Evolutionary conservation across 2,113 vertebrate species (phyloP), one percentile per base, ranked within the genome.

Genomic region (Naja naja): DNA sequence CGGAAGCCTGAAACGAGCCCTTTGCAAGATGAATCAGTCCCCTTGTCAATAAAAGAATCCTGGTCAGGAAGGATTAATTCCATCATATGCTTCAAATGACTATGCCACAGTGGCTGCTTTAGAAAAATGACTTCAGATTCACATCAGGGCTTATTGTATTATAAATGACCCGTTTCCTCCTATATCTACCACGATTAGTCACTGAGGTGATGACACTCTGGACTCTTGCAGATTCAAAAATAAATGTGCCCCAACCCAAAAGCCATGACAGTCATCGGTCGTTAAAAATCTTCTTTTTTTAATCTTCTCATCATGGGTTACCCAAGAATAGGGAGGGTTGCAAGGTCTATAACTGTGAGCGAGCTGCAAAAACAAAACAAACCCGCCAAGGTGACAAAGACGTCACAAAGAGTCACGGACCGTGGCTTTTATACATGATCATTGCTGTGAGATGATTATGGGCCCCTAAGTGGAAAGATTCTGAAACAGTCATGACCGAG

Each of bases 71-170:
- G 94, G 47, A 64, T 93, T 39, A 91, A 55, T 96, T 95, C 94
- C 39, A 90, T 86, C 5, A 0, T 5, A 85, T 88, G 47, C 92
- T 96, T 95, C 95, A 94, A 95, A 14, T 27, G 16, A 7, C 1
- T 88, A 43, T 87, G 93, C 92, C 92, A 95, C 88, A 93, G 95
- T 69, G 96, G 93, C 96, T 94, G 92, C 87, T 90, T 94, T 94
- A 87, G 0, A 89, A 88, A 93, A 91, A 93, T 1, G 1, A 90
- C 23, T 60, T 94, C 86, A 93, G 86, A 94, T 92, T 25, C 92
- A 64, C 52, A 56, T 89, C 43, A 90, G 25, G 43, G 74, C 27
- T 58, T 25, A 27, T 2, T 90, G n/a, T 30, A 91, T 94, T 93
- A 30, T 91, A 30, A 92, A 90, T 90, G 87, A 4, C 4, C 52